These are phyloP conservation scores for Pogoniulus pusillus DNA, from an alignment of 2,797 vertebrate genomes.

Conservation along the genomic window DNA sequence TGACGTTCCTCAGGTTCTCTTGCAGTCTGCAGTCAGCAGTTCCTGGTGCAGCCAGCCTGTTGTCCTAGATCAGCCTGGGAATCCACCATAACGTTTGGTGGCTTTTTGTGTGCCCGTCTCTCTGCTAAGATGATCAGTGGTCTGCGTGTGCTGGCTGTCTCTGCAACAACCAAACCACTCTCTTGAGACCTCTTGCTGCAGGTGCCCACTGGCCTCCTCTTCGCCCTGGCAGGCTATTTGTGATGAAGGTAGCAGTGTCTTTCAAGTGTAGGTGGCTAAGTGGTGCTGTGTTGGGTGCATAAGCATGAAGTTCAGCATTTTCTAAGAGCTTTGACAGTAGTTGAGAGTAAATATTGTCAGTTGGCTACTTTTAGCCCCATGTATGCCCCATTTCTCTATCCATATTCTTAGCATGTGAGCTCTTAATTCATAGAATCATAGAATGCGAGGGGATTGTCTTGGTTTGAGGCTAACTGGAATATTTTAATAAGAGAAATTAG, in stretches of 20 bases:
- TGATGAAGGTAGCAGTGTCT: background rate
- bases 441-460: too few species aligned
- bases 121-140: background rate
- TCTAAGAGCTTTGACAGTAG: background rate
- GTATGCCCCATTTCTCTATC: background rate
- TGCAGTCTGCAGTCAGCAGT: background rate
- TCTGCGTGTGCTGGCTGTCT: background rate
- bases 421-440: background rate
- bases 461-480: too few species aligned
- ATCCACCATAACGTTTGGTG: background rate
- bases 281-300: background rate
- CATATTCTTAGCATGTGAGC: background rate
- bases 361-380: background rate
- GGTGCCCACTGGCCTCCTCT: background rate
- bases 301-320: background rate
- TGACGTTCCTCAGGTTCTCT: background rate
- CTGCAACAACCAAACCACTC: background rate
- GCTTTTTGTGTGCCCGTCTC: background rate
- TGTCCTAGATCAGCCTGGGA: background rate
- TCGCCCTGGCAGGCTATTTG: background rate
- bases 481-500: too few species aligned
- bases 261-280: background rate
- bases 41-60: background rate
- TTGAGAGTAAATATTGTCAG: background rate
- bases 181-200: background rate